Base-by-base conservation (phyloP, 2,888 invertebrate genomes). In the Noctua pronuba region DNA sequence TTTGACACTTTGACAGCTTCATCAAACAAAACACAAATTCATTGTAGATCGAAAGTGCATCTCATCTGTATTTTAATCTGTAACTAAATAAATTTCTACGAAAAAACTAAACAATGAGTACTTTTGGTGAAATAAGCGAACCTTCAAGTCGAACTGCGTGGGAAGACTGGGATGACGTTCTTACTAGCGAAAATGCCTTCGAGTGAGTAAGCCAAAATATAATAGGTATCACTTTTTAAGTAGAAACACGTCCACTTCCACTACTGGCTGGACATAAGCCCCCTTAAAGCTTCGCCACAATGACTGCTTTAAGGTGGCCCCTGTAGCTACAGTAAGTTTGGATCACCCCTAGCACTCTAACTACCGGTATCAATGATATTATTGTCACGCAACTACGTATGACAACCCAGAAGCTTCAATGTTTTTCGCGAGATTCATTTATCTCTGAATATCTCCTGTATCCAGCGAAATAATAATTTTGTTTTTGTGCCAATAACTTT, bases 81-180 rank as follows among this genome's bases (percentile, higher is more conserved):
- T 35, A 13, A 46, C 1, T 16, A 58, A 62, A 35, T 41, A 18
- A 1, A 16, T 55, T 52, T 77, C 0, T 24, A 13, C 35, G 44
- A 31, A n/a, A 41, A 60, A 70, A 21, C 35, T 35, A 18, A 77
- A 77, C 16, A 62, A 96, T 96, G 96, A 88, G 88, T 86, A 86
- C 89, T 21, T 96, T 95, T 89, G 96, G 96, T 72, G 96, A 96
- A 93, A 96, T 96, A 79, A 91, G 90, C 64, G 96, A 96, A 90
- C 96, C 96, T 38, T 90, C 90, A 52, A 95, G 94, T 77, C 91
- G 96, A 73, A 92, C 93, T 80, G 92, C 93, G 46, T 96, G 95
- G 94, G 96, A 96, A 92, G 96, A 96, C 83, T 96, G 96, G 96
- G 96, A 96, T 89, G 96, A 95, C 76, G 85, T 84, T 75, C 79